Evolutionary conservation across 1,140 invertebrate species (phyloP), one percentile per base, ranked within the genome.

Genomic region (Bombus huntii): DNA sequence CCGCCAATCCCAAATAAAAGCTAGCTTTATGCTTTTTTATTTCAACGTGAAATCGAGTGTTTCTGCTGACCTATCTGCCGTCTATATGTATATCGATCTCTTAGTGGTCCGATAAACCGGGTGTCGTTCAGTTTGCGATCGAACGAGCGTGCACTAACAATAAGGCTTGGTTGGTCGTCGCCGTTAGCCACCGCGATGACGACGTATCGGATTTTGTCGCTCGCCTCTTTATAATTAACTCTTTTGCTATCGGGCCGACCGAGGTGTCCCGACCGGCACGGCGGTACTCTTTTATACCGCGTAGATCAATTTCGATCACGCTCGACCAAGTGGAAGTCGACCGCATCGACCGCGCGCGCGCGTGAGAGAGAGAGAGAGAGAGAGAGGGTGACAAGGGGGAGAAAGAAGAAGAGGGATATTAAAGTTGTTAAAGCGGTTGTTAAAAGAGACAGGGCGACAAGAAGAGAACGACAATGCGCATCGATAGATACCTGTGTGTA

Each of bases 261-360:
- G 65, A 76, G 81, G 87, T 85, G 85, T 85, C 68, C 80, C 47
- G 68, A 47, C 77, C 78, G 77, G 83, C 76, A 31, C 78, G 77
- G 83, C 76, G 31, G 65, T 42, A 88, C 83, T 88, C 90, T 93
- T 93, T 92, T 93, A 90, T 93, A 76, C 74, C 87, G 86, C 80
- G 76, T 84, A 84, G 92, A 93, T 93, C 92, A 90, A 92, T 93
- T 89, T 92, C 88, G 91, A 93, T 93, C 92, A 92, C 87, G 93
- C 93, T 93, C 82, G 87, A 79, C 88, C 91, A 89, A 93, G 93
- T 84, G 89, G 92, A 93, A 93, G 90, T 87, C 90, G 81, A 88
- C 82, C 87, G 83, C 76, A 83, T 42, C 42, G 68, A 78, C 13
- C 34, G 34, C 39, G 44, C 18, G 44, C 28, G 47, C 28, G 57